These are phyloP conservation scores for Heterodera schachtii DNA, from an alignment of 1,140 invertebrate species.

Conservation along the genomic window DNA sequence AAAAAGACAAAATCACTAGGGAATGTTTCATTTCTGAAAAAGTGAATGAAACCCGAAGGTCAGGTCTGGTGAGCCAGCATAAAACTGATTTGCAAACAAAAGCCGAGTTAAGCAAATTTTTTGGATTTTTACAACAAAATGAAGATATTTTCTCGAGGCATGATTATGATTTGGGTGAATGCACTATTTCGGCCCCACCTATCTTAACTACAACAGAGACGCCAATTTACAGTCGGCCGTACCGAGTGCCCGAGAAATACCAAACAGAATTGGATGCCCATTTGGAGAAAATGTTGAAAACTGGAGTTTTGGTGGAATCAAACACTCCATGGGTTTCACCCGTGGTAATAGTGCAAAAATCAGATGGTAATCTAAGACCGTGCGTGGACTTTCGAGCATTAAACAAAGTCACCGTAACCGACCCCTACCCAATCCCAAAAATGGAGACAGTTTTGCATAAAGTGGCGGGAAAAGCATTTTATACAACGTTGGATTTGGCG, in stretches of 20 bases:
- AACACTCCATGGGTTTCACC: not conserved
- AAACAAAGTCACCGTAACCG: not conserved
- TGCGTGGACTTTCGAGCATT: not conserved
- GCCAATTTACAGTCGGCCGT: not conserved
- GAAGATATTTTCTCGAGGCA: not conserved
- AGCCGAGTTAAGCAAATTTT: not conserved
- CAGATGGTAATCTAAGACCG: not conserved
- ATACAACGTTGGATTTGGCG: not conserved
- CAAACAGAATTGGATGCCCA: not conserved
- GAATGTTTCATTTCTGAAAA: too few relatives aligned
- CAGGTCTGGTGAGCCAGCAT: rapidly evolving
- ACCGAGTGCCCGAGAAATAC: slow-evolving; percentile 6
- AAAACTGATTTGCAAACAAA: too few relatives aligned
- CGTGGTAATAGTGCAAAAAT: not conserved
- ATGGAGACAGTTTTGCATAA: slow-evolving; percentile 11
- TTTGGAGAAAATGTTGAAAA: slow-evolving; percentile 1
- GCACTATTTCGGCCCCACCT: not conserved
- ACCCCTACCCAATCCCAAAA: slow-evolving; percentile 15
- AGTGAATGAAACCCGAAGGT: too few relatives aligned
- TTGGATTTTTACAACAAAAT: too few relatives aligned
- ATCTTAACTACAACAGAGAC: not conserved
- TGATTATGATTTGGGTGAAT: slow-evolving; percentile 8
- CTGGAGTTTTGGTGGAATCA: not conserved
- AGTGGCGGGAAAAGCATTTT: slow-evolving; percentile 5
- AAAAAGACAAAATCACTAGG: not conserved